phyloP scores from a whole-genome alignment of 64 coral and sea anemone genomes.

The Trachythela sp. region DNA sequence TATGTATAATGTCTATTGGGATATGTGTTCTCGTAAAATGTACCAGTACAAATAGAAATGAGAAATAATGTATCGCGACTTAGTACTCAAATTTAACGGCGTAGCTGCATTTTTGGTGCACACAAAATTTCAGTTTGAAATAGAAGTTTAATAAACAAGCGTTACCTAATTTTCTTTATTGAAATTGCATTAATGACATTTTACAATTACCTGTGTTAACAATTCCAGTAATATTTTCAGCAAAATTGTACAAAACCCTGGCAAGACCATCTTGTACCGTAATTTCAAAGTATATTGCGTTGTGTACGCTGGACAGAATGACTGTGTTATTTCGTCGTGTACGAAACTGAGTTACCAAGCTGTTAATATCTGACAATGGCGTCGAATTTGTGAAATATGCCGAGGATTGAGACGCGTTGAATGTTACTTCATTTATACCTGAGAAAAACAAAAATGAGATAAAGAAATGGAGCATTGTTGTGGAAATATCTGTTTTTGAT shows the following conservation, averaged over 20 bases:
- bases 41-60: no score
- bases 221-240: not conserved
- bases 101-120: no score
- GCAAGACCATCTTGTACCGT: not conserved
- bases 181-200: no score
- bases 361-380: not conserved
- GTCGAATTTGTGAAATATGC: not conserved
- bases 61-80: no score
- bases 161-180: no score
- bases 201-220: not conserved
- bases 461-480: no score
- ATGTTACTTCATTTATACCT: slow-evolving; percentile 3
- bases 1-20: no score
- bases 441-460: not conserved
- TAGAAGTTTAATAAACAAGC: no score
- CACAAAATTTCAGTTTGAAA: no score
- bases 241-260: not conserved
- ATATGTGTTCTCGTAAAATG: no score
- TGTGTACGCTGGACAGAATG: not conserved
- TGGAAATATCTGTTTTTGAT: no score
- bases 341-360: not conserved
- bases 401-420: not conserved
- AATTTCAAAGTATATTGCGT: not conserved
- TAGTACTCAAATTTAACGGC: no score
- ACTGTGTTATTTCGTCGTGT: not conserved